These are phyloP conservation scores for Philaenus spumarius DNA, from an alignment of 1,140 invertebrate genomes.

Conservation along the genomic window DNA sequence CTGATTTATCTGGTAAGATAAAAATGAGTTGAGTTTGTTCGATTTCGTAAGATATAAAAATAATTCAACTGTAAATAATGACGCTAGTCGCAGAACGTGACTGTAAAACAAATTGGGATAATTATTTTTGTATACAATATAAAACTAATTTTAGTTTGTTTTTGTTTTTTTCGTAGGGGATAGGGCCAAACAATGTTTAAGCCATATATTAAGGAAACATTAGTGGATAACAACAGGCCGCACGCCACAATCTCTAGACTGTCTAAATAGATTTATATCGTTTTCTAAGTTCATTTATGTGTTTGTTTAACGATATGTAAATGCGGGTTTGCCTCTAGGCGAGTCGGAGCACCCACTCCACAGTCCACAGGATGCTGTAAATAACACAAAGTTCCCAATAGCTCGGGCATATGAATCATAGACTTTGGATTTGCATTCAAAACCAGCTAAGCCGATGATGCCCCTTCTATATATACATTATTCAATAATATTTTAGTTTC, in stretches of 20 bases:
- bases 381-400: slow-evolving; percentile 8
- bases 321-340: background rate
- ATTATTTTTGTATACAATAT: too few species aligned
- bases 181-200: too few species aligned
- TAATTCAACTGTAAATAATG: too few species aligned
- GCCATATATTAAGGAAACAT: slow-evolving; percentile 9
- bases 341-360: background rate
- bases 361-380: background rate
- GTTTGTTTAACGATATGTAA: slow-evolving; percentile 18
- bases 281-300: slow-evolving; percentile 18
- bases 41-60: too few species aligned
- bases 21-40: too few species aligned
- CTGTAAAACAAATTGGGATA: too few species aligned
- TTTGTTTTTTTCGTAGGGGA: too few species aligned
- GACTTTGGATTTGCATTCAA: slow-evolving; percentile 10
- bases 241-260: background rate
- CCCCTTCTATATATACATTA: slow-evolving; percentile 9
- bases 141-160: too few species aligned
- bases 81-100: too few species aligned
- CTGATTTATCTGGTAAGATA: too few species aligned
- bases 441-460: background rate
- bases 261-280: slow-evolving; percentile 10
- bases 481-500: slow-evolving; percentile 11
- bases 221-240: background rate
- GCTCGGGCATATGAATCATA: slow-evolving; percentile 7